These are phyloP conservation scores for Ethmia dodecea DNA, from an alignment of 2,888 invertebrate species.

Conservation along the genomic window DNA sequence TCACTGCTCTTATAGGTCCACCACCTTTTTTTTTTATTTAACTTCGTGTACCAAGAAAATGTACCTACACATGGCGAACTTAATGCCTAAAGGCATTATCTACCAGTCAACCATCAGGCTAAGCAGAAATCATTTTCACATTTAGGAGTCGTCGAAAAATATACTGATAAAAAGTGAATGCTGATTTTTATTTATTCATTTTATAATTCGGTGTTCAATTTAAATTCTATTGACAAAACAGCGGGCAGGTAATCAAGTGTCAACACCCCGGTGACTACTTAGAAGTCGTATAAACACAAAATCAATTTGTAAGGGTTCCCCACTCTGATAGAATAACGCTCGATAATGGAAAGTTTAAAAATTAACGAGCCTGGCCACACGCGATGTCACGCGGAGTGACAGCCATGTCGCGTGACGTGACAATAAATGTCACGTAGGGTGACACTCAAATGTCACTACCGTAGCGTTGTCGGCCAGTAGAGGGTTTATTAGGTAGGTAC, in stretches of 20 bases:
- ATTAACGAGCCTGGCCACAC: conserved; percentile 11
- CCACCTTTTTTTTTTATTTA: too few relatives aligned
- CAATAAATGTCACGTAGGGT: conserved; percentile 30
- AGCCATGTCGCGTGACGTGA: conserved; percentile 40
- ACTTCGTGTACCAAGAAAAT: too few relatives aligned
- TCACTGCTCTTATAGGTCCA: too few relatives aligned
- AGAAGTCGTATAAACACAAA: conserved; percentile 21
- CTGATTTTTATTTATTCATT: too few relatives aligned
- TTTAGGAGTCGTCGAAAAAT: too few relatives aligned
- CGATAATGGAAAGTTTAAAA: conserved; percentile 22
- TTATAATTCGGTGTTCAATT: background rate
- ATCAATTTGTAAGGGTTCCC: conserved; percentile 28
- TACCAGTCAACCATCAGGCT: too few relatives aligned
- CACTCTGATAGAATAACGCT: conserved; percentile 7
- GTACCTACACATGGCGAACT: too few relatives aligned
- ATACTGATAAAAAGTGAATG: too few relatives aligned
- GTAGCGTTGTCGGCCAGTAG: too few relatives aligned
- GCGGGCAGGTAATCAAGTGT: conserved; percentile 7
- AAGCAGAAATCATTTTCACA: too few relatives aligned
- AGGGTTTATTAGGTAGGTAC: too few relatives aligned
- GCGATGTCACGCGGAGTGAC: conserved; percentile 46
- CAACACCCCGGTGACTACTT: conserved; percentile 7
- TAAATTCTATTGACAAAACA: conserved; percentile 1
- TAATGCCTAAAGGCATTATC: too few relatives aligned
- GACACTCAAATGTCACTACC: conserved; percentile 31